Percentiles rank a stretch among this genome's conserved stretches.
Evolutionary conservation across 2,797 vertebrate genomes (phyloP).

Genomic region (Rhynchonycteris naso): DNA sequence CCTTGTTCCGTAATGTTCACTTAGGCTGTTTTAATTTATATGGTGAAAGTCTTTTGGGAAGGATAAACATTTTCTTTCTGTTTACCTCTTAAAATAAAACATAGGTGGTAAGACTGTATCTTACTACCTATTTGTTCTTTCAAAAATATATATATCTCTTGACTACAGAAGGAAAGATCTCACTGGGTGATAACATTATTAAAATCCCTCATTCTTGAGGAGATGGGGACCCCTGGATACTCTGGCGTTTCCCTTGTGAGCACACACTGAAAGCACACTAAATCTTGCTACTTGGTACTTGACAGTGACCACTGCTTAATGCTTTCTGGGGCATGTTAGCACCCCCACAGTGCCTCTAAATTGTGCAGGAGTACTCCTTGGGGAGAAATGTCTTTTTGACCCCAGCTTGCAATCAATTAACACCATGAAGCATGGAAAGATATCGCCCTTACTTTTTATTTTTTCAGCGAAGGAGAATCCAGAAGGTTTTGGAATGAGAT

Average conservation of each 20-base stretch:
- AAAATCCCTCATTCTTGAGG: constrained; percentile 28
- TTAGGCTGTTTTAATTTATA: neutral
- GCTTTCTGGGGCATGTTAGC: constrained; percentile 62
- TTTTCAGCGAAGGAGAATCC: constrained; percentile 68
- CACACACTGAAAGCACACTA: neutral
- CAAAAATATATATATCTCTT: neutral
- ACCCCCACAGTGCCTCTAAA: constrained; percentile 31
- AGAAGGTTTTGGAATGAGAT: neutral
- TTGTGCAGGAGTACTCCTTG: constrained; percentile 57
- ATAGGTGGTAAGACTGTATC: neutral
- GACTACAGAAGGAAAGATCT: neutral
- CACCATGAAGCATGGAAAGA: constrained; percentile 50
- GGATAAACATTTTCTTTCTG: neutral
- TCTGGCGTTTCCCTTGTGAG: neutral
- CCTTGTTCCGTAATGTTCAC: neutral
- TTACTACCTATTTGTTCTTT: neutral
- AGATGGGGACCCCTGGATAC: neutral
- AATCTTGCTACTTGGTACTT: constrained; percentile 69
- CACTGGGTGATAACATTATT: neutral
- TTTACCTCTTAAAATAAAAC: neutral
- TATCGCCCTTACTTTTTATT: constrained; percentile 66
- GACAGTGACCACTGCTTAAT: constrained; percentile 70
- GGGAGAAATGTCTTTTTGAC: constrained; percentile 76
- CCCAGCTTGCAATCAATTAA: constrained; percentile 75
- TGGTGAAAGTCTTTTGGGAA: constrained; percentile 28